phyloP scores from a whole-genome alignment of 2,888 invertebrate species.

The Sericinus montela region DNA sequence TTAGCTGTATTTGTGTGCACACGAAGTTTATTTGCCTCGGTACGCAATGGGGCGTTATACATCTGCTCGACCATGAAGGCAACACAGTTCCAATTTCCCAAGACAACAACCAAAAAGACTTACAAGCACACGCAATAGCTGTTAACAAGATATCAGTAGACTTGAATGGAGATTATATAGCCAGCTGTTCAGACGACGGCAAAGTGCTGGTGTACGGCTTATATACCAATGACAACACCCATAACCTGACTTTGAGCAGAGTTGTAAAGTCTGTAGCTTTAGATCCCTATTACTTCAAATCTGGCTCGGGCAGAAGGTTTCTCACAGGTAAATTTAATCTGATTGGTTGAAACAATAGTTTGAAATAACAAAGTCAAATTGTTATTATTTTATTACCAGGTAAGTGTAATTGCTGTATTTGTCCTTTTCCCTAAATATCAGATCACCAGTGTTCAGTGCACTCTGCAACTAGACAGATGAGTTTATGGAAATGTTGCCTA shows the following conservation, averaged over 20 bases:
- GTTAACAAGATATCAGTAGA: constrained; percentile 98
- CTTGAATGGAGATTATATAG: constrained; percentile 94
- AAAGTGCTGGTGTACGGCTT: constrained; percentile 92
- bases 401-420: no score
- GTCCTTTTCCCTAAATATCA: no score
- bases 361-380: no score
- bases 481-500: no score
- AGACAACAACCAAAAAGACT: constrained; percentile 82
- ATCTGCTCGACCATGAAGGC: constrained; percentile 95
- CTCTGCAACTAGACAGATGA: no score
- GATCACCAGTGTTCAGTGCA: no score
- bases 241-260: constrained; percentile 87
- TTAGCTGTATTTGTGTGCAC: constrained; percentile 95
- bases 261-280: constrained; percentile 92
- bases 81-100: constrained; percentile 82
- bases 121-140: constrained; percentile 90
- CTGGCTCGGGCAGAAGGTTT: constrained; percentile 88
- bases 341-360: no score
- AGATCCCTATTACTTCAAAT: constrained; percentile 89
- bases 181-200: constrained; percentile 95
- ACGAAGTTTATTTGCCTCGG: constrained; percentile 97
- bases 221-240: constrained; percentile 90
- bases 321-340: constrained; percentile 78
- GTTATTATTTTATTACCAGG: no score
- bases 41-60: constrained; percentile 94